These are phyloP conservation scores for Pandion haliaetus DNA, from an alignment of 2,113 vertebrate species.

Conservation along the genomic window DNA sequence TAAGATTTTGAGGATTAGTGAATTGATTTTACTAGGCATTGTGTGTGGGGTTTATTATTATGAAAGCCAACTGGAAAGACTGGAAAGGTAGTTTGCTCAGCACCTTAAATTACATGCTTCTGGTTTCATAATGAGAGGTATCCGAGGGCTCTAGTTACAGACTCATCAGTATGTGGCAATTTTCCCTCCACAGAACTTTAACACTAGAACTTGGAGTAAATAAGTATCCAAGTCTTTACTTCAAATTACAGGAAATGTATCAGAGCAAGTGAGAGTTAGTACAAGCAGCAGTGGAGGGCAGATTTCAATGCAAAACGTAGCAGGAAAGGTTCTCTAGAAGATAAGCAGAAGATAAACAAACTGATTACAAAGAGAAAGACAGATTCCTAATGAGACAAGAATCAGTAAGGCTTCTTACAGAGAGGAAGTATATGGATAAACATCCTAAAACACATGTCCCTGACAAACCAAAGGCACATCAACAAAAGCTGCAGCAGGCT, in stretches of 20 bases:
- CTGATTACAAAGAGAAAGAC: not conserved
- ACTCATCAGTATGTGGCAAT: not conserved
- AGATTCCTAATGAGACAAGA: too few relatives aligned
- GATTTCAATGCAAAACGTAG: rapidly evolving
- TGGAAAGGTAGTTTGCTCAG: not conserved
- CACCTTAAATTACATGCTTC: not conserved
- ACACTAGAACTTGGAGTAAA: not conserved
- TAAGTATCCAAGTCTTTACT: not conserved
- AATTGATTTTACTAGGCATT: not conserved
- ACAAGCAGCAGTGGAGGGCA: not conserved
- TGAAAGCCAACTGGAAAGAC: not conserved
- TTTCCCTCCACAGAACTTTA: not conserved
- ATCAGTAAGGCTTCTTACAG: not conserved
- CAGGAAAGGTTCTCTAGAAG: not conserved
- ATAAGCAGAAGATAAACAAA: not conserved
- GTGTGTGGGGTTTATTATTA: rapidly evolving
- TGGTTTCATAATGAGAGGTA: not conserved
- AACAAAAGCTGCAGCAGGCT: not conserved
- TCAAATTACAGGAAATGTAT: not conserved
- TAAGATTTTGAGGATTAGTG: not conserved
- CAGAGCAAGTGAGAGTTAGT: not conserved
- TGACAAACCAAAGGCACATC: not conserved
- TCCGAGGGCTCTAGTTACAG: not conserved
- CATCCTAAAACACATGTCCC: not conserved
- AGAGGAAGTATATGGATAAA: not conserved